A percentile compares a stretch with the other conserved stretches of the same genome.
Conservation (phyloP, 2,888 invertebrate genomes). For the Zygothrica quintamaculata region DNA sequence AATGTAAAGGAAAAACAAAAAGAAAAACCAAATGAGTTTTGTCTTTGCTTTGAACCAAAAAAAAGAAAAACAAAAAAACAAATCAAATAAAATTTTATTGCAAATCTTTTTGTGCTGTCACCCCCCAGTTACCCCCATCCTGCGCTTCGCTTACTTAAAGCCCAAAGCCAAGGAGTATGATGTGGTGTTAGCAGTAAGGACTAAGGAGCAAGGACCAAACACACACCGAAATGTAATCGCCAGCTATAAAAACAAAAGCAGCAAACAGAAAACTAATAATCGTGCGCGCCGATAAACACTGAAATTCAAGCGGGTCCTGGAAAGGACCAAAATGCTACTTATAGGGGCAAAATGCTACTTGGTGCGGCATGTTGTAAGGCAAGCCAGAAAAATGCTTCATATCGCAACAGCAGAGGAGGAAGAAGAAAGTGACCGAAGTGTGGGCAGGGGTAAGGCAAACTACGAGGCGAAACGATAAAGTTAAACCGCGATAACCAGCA, state of each 20-base stretch:
- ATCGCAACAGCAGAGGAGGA: constrained; percentile 12
- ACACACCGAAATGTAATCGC: constrained; percentile 76
- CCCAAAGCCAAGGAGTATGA: not conserved
- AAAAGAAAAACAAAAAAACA: constrained; percentile 38
- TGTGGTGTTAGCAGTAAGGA: not conserved
- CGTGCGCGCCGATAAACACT: constrained; percentile 77
- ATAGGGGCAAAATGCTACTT: constrained; percentile 9
- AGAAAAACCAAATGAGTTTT: constrained; percentile 43
- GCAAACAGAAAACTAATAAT: constrained; percentile 75
- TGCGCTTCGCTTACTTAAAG: constrained; percentile 10
- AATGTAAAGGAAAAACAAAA: constrained; percentile 2
- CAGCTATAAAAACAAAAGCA: constrained; percentile 74
- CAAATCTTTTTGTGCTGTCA: constrained; percentile 58
- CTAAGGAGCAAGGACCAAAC: constrained; percentile 17
- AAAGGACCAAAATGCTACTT: constrained; percentile 38
- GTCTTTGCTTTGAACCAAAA: constrained; percentile 47
- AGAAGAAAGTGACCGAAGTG: too few relatives aligned
- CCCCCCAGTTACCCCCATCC: constrained; percentile 1
- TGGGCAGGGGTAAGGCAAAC: constrained; percentile 27
- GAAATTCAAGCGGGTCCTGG: constrained; percentile 47
- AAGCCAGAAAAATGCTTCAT: constrained; percentile 47
- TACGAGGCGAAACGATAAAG: constrained; percentile 64
- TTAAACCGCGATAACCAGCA: constrained; percentile 79
- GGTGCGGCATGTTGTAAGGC: constrained; percentile 1
- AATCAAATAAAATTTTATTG: constrained; percentile 77